These are phyloP conservation scores for Lepilemur septentrionalis DNA, from an alignment of 2,797 vertebrate species.

Conservation along the genomic window DNA sequence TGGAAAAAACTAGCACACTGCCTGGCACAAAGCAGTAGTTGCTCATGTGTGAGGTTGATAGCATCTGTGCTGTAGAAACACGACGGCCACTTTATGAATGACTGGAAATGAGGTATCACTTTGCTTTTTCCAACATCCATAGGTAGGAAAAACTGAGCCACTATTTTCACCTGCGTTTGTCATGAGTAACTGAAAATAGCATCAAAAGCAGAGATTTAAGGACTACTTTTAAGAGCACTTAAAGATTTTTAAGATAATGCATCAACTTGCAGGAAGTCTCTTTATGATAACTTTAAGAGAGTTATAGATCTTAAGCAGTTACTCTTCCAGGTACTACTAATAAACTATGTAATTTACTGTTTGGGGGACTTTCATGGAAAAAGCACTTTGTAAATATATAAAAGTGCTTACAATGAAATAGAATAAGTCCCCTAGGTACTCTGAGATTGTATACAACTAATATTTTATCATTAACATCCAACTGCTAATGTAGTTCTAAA, in stretches of 20 bases:
- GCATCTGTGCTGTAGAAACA: background rate
- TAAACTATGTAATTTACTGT: background rate
- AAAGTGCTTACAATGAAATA: constrained; percentile 2
- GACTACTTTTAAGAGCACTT: background rate
- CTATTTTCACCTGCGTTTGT: constrained; percentile 5
- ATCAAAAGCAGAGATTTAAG: background rate
- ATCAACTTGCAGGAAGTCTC: background rate
- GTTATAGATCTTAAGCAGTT: background rate
- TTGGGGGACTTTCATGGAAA: background rate
- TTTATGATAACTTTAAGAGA: background rate
- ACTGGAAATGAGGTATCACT: background rate
- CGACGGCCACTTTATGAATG: background rate
- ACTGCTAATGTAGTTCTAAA: constrained; percentile 10
- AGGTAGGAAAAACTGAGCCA: background rate
- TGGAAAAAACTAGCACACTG: background rate
- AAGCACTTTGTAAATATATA: background rate
- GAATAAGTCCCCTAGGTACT: background rate
- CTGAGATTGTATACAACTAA: background rate
- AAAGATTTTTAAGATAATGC: constrained; percentile 26
- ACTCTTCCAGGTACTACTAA: constrained; percentile 1
- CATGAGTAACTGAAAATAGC: background rate
- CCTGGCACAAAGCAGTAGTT: background rate
- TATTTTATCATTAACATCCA: constrained; percentile 21
- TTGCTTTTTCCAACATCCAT: constrained; percentile 26
- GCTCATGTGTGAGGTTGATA: background rate